phyloP scores from a whole-genome alignment of 1,140 invertebrate species.

The Ostrea edulis region DNA sequence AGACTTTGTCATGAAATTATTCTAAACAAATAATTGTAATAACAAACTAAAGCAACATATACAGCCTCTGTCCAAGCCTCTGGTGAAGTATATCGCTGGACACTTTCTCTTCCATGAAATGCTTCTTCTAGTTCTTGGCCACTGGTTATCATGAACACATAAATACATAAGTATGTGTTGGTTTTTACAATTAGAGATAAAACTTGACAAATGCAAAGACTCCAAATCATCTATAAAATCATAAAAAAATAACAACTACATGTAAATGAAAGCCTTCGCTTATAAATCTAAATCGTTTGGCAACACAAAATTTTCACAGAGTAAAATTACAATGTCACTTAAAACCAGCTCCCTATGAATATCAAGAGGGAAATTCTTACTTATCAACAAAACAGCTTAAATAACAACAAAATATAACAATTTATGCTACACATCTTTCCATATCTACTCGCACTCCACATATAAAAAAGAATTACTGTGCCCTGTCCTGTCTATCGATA shows the following conservation, averaged over 20 bases:
- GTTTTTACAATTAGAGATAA: neutral
- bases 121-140: neutral
- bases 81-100: neutral
- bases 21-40: neutral
- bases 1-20: constrained; percentile 1
- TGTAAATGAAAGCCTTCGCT: neutral
- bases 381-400: neutral
- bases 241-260: constrained; percentile 1
- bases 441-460: neutral
- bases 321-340: neutral
- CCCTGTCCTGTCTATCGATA: neutral
- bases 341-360: neutral
- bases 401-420: constrained; percentile 22
- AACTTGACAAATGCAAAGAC: neutral
- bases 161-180: neutral
- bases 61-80: neutral
- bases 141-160: constrained; percentile 14
- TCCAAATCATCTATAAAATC: too few relatives aligned
- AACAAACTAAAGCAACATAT: constrained; percentile 9
- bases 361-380: neutral
- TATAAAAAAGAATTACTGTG: neutral
- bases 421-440: neutral
- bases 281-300: neutral
- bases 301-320: constrained; percentile 11
- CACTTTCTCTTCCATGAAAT: neutral